Conservation (phyloP, 2,113 vertebrate species). For the Mormyrus iriodes region DNA sequence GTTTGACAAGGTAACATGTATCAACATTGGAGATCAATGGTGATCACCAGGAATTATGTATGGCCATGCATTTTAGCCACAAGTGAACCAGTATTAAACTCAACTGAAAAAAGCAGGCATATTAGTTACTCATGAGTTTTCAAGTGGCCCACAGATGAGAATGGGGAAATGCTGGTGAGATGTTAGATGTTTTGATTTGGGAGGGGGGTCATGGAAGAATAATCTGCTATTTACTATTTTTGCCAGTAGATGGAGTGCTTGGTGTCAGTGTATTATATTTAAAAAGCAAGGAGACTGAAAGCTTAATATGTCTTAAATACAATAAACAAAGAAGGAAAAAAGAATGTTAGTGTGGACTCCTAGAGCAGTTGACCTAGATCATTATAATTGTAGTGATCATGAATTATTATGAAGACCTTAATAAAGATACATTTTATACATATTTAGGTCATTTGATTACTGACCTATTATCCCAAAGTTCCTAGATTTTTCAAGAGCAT, state of each 20-base stretch:
- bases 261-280: slow-evolving; percentile 43
- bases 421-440: background rate
- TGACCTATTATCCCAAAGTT: background rate
- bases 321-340: background rate
- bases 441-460: background rate
- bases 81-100: background rate
- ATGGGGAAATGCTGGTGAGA: background rate
- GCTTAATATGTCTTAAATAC: background rate
- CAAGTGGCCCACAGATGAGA: background rate
- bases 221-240: slow-evolving; percentile 37
- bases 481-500: background rate
- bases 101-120: background rate
- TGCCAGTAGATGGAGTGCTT: slow-evolving; percentile 84
- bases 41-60: background rate
- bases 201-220: background rate
- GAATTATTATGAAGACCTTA: background rate
- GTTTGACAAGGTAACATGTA: slow-evolving; percentile 29
- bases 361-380: background rate
- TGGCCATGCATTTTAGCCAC: background rate
- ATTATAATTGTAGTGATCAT: background rate
- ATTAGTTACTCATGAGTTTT: background rate
- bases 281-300: background rate
- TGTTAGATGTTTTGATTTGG: background rate
- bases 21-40: background rate
- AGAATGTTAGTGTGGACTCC: background rate